Conservation (phyloP, 2,888 invertebrate species). For the Strigamia transsilvanica region DNA sequence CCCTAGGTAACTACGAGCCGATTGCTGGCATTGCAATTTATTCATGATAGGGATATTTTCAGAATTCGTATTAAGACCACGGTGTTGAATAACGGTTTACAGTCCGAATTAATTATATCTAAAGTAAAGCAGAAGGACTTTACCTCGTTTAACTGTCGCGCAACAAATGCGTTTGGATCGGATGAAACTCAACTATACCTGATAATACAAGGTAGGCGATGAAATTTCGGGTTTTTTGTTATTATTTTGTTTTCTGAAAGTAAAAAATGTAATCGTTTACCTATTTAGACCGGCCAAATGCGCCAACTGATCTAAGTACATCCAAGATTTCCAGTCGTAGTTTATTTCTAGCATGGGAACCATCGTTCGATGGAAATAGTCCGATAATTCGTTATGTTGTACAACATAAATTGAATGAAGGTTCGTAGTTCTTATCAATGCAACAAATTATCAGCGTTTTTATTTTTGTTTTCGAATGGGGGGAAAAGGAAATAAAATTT, state of each 20-base stretch:
- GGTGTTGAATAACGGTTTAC: background rate
- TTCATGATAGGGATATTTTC: background rate
- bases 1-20: constrained; percentile 68
- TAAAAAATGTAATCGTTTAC: too few species aligned
- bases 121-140: constrained; percentile 54
- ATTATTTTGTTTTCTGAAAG: background rate
- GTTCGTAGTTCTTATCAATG: constrained; percentile 58
- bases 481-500: background rate
- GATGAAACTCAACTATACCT: background rate
- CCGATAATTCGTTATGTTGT: constrained; percentile 64
- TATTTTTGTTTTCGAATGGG: background rate
- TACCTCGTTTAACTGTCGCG: constrained; percentile 54
- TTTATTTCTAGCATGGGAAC: constrained; percentile 65
- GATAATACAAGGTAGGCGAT: constrained; percentile 39
- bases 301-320: constrained; percentile 64
- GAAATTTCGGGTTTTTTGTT: background rate
- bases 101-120: constrained; percentile 55
- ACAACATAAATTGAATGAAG: constrained; percentile 64
- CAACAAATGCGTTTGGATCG: constrained; percentile 54
- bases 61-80: constrained; percentile 24
- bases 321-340: constrained; percentile 64
- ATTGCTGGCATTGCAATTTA: background rate
- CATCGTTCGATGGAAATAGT: constrained; percentile 64
- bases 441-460: background rate
- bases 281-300: constrained; percentile 66